These are phyloP conservation scores for Drosophila kambysellisi DNA, from an alignment of 2,888 invertebrate genomes.

Conservation along the genomic window DNA sequence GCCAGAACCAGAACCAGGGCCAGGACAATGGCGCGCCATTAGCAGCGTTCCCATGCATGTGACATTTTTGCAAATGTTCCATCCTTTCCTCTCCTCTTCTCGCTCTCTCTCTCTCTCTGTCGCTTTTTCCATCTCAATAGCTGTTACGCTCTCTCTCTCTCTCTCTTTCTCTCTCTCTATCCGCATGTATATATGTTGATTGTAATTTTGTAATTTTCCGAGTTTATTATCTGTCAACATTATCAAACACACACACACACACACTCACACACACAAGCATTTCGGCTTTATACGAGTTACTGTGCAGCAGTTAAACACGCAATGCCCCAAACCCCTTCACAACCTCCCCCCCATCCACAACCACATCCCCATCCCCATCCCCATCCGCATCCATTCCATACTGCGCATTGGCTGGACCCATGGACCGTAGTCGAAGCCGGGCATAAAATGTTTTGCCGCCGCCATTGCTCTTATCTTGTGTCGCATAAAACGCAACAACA, in stretches of 20 bases:
- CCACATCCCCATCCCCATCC: neutral
- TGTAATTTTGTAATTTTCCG: conserved; percentile 80
- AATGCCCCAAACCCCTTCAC: conserved; percentile 22
- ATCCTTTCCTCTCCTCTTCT: conserved; percentile 1
- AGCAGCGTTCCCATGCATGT: conserved; percentile 60
- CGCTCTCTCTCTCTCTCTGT: conserved; percentile 7
- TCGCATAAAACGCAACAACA: conserved; percentile 75
- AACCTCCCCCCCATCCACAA: neutral
- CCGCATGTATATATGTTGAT: conserved; percentile 56
- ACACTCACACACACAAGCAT: conserved; percentile 25
- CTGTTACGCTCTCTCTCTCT: conserved; percentile 24
- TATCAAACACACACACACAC: conserved; percentile 67
- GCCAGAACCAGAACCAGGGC: conserved; percentile 13
- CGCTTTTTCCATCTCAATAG: conserved; percentile 12
- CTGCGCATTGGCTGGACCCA: conserved; percentile 43
- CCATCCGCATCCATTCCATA: conserved; percentile 1
- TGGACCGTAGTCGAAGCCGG: conserved; percentile 29
- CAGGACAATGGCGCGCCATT: conserved; percentile 74
- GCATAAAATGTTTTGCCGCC: conserved; percentile 70
- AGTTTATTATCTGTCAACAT: conserved; percentile 82
- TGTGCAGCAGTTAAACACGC: conserved; percentile 62
- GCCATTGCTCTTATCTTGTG: conserved; percentile 76
- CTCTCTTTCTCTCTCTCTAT: conserved; percentile 6
- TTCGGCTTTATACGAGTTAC: conserved; percentile 38
- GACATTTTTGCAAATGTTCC: conserved; percentile 63